phyloP scores from a whole-genome alignment of 1,140 invertebrate species.

The Plutomurus gul region DNA sequence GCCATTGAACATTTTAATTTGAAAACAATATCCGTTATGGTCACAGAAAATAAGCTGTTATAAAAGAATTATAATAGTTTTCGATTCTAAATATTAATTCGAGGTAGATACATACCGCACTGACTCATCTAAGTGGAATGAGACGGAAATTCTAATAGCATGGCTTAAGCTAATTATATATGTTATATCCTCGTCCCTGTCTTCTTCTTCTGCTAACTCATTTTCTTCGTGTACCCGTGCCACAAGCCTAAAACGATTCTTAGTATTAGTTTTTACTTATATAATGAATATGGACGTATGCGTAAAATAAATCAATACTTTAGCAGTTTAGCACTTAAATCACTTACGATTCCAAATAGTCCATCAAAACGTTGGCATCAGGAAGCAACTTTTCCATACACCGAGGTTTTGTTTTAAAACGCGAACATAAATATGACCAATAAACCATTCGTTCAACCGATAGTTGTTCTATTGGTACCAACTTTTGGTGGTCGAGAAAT shows the following conservation, averaged over 20 bases:
- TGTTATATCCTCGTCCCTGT: conserved; percentile 23
- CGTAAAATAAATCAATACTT: neutral
- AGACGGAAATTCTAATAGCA: neutral
- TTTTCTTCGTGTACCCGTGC: conserved; percentile 4
- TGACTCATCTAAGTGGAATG: conserved; percentile 29
- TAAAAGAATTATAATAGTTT: neutral
- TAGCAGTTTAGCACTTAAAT: neutral
- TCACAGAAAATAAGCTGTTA: neutral
- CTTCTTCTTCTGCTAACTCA: neutral
- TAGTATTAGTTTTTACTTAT: no score
- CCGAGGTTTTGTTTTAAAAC: neutral
- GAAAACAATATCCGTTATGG: neutral
- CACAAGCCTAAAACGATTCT: neutral
- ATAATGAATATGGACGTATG: no score
- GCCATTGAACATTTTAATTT: neutral
- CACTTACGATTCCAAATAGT: neutral
- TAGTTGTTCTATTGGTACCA: neutral
- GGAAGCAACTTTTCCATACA: conserved; percentile 18
- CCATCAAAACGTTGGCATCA: neutral
- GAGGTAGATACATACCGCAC: neutral
- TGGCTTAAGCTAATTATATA: conserved; percentile 9
- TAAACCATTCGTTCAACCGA: conserved; percentile 17
- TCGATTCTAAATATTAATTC: neutral
- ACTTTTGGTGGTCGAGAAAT: neutral
- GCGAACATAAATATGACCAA: conserved; percentile 10